phyloP scores from a whole-genome alignment of 2,888 invertebrate genomes.

The Phengaris arion region DNA sequence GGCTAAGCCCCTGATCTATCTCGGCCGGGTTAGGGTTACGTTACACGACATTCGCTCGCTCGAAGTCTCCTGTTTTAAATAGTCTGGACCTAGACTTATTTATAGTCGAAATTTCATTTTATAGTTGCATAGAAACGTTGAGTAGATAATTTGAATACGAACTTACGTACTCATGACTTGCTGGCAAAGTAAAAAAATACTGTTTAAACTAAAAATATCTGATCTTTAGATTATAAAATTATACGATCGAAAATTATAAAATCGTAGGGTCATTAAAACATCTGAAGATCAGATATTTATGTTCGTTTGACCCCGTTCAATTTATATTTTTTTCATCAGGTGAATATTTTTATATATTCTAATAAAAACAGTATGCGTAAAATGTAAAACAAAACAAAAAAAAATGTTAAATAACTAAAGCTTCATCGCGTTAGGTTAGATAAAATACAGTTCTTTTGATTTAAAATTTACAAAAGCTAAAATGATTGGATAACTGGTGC shows the following conservation, averaged over 20 bases:
- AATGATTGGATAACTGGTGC: slow-evolving; percentile 24
- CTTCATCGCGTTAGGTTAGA: slow-evolving; percentile 12
- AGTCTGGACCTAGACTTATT: background rate
- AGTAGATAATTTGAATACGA: background rate
- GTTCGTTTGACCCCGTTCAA: too few relatives aligned
- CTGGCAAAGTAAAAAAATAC: too few relatives aligned
- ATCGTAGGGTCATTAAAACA: too few relatives aligned
- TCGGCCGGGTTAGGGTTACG: slow-evolving; percentile 17
- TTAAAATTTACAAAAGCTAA: slow-evolving; percentile 24
- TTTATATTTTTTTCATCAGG: too few relatives aligned
- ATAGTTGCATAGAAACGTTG: background rate
- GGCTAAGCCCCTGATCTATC: slow-evolving; percentile 29
- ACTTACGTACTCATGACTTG: too few relatives aligned
- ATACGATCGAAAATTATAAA: too few relatives aligned
- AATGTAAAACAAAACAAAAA: background rate
- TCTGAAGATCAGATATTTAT: too few relatives aligned
- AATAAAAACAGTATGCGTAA: background rate
- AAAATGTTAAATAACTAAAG: slow-evolving; percentile 4
- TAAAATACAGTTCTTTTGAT: slow-evolving; percentile 9
- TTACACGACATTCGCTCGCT: slow-evolving; percentile 5
- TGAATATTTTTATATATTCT: background rate
- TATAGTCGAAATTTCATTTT: background rate
- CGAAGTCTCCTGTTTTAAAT: background rate
- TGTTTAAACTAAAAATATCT: too few relatives aligned
- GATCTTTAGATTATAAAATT: too few relatives aligned